These are phyloP conservation scores for Phaethon lepturus DNA, from an alignment of 2,113 vertebrate species.

Conservation along the genomic window DNA sequence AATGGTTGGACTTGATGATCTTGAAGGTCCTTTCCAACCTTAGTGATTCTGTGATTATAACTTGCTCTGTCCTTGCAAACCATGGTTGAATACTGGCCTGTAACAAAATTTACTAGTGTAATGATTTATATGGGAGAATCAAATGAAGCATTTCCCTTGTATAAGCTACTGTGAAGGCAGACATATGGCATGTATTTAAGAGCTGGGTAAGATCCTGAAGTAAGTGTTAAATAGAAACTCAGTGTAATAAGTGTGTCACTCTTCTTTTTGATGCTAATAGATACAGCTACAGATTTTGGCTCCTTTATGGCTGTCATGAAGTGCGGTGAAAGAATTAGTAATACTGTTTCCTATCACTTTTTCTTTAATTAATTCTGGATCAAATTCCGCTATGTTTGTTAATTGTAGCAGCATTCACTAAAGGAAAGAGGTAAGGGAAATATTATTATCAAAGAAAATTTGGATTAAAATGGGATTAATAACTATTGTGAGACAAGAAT, in stretches of 20 bases:
- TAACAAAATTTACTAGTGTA: not conserved
- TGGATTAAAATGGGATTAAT: not conserved
- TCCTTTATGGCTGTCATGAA: not conserved
- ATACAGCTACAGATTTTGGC: not conserved
- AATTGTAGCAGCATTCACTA: not conserved
- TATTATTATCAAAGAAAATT: not conserved
- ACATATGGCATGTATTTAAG: not conserved
- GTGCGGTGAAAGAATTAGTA: not conserved
- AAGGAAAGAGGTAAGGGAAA: not conserved
- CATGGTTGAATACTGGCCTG: not conserved
- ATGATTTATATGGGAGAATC: not conserved
- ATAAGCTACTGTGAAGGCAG: not conserved
- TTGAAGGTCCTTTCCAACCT: too few relatives aligned
- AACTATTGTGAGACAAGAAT: not conserved
- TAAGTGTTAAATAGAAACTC: conserved; percentile 2
- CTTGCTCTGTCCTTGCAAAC: not conserved
- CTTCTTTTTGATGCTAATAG: conserved; percentile 8
- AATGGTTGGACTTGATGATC: too few relatives aligned
- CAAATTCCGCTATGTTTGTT: not conserved
- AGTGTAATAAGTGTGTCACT: not conserved
- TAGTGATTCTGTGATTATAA: not conserved
- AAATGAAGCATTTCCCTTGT: not conserved
- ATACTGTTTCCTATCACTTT: not conserved
- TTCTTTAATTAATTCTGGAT: conserved; percentile 17
- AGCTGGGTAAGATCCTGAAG: not conserved